A percentile compares a stretch with the other conserved stretches of the same genome.
Evolutionary conservation across 2,797 vertebrate species (phyloP).

Genomic region (Glyptemys insculpta): DNA sequence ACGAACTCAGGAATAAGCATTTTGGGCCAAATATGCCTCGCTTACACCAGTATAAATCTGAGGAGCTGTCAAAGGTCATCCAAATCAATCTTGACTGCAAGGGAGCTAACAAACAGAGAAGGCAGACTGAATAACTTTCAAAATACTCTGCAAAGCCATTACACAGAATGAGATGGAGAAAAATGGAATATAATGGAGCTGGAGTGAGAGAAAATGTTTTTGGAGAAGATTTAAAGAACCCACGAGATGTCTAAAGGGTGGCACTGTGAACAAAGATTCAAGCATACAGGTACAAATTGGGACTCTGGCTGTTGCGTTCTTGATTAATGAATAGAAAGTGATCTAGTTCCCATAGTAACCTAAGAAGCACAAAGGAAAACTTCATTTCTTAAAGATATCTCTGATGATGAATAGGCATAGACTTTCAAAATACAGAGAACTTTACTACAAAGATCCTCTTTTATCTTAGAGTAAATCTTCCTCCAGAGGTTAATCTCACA

Average conservation of each 20-base stretch:
- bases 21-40: neutral
- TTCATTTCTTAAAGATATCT: slow-evolving; percentile 61
- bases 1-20: neutral
- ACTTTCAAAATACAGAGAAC: slow-evolving; percentile 67
- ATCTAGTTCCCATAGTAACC: slow-evolving; percentile 56
- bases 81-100: neutral
- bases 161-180: neutral
- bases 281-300: neutral
- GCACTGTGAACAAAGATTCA: neutral
- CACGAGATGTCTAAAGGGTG: slow-evolving; percentile 16
- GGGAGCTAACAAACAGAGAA: slow-evolving; percentile 5
- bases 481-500: slow-evolving; percentile 35
- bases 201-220: neutral
- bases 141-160: neutral
- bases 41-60: neutral
- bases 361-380: slow-evolving; percentile 68
- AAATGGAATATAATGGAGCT: neutral
- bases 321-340: slow-evolving; percentile 66
- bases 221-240: slow-evolving; percentile 54
- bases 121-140: neutral
- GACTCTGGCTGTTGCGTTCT: slow-evolving; percentile 9
- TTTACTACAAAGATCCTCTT: slow-evolving; percentile 45
- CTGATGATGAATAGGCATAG: slow-evolving; percentile 64
- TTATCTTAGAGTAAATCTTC: slow-evolving; percentile 35
- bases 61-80: neutral